A percentile compares a stretch with the other conserved stretches of the same genome.
Evolutionary conservation across 2,113 vertebrate genomes (phyloP).

Genomic region (Tapirus terrestris): DNA sequence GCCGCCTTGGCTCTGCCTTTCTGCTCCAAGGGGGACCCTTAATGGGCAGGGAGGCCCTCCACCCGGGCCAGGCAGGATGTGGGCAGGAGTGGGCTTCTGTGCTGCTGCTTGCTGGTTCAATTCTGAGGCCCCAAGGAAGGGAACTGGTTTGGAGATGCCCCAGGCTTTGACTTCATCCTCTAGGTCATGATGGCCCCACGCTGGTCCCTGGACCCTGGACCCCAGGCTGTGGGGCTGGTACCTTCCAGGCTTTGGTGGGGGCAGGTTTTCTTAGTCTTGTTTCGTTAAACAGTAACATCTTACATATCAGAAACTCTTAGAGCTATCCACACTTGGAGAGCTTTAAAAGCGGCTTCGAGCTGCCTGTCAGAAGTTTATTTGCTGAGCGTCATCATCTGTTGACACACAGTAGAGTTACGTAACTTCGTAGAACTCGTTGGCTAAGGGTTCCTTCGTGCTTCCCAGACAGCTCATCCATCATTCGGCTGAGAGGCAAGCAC

Average conservation of each 20-base stretch:
- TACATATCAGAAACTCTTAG: not conserved
- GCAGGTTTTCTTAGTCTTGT: not conserved
- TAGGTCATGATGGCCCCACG: accelerated
- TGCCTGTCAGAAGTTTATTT: not conserved
- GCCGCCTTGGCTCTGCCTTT: not conserved
- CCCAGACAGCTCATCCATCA: not conserved
- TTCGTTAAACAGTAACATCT: not conserved
- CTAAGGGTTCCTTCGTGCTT: not conserved
- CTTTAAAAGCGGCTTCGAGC: not conserved
- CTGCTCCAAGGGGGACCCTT: not conserved
- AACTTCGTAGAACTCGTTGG: not conserved
- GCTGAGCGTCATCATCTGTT: not conserved
- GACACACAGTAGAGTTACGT: not conserved
- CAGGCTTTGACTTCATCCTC: not conserved
- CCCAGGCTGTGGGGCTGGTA: not conserved
- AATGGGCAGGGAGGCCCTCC: no score
- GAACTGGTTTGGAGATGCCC: not conserved
- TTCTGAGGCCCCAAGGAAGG: not conserved
- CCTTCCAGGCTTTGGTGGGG: not conserved
- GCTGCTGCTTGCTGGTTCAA: accelerated
- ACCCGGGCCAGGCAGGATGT: no score
- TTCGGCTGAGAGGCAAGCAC: no score
- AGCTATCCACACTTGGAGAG: not conserved
- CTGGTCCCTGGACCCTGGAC: not conserved
- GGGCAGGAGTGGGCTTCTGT: not conserved